phyloP scores from a whole-genome alignment of 2,797 vertebrate species.

The Tachyglossus aculeatus region DNA sequence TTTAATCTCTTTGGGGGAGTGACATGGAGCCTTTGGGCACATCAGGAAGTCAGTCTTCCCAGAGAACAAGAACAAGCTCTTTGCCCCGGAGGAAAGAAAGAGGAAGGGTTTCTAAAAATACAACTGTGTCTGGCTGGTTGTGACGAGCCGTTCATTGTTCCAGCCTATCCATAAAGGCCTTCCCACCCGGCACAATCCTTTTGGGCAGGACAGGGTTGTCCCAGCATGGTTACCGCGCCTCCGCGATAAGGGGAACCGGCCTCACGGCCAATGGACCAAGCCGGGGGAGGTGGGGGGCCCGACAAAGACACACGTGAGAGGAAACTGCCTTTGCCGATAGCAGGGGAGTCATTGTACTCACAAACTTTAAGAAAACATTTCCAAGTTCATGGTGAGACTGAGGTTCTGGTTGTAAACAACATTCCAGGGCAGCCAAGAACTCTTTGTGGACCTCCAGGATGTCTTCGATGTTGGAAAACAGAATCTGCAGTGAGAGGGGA shows the following conservation, averaged over 20 bases:
- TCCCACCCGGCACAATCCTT: conserved; percentile 73
- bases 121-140: background rate
- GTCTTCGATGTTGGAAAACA: conserved; percentile 98
- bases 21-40: too few species aligned
- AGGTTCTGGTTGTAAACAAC: conserved; percentile 90
- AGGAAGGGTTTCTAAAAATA: conserved; percentile 44
- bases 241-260: accelerated
- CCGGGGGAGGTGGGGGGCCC: background rate
- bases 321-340: conserved; percentile 6
- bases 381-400: conserved; percentile 93
- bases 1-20: too few species aligned
- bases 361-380: conserved; percentile 93
- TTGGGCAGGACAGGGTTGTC: conserved; percentile 11
- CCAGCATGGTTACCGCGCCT: conserved; percentile 24
- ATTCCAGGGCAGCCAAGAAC: conserved; percentile 88
- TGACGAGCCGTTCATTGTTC: conserved; percentile 26
- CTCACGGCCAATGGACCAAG: background rate
- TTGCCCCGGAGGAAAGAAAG: background rate
- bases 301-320: background rate
- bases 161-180: conserved; percentile 58
- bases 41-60: too few species aligned
- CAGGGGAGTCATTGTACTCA: conserved; percentile 78
- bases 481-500: conserved; percentile 78
- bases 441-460: conserved; percentile 93
- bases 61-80: background rate